Conservation (phyloP, 2,888 invertebrate genomes). For the Amiota minor region DNA sequence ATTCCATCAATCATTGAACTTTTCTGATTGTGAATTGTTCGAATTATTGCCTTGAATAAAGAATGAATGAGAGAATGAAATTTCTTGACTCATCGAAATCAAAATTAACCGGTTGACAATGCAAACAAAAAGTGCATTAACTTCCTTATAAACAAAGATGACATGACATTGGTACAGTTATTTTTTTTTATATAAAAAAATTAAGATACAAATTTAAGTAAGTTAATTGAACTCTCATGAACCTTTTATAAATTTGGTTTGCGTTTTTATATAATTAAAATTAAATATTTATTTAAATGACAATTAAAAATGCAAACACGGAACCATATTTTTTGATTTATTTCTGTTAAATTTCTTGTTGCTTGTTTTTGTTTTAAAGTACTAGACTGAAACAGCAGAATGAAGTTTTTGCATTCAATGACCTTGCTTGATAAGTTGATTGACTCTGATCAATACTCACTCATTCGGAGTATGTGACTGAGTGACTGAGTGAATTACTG, state of each 20-base stretch:
- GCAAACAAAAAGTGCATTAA: constrained; percentile 54
- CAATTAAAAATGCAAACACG: constrained; percentile 46
- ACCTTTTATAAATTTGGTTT: constrained; percentile 33
- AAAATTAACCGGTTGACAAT: constrained; percentile 46
- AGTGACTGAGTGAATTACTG: constrained; percentile 41
- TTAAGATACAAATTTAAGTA: neutral
- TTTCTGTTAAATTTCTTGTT: neutral
- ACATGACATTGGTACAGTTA: constrained; percentile 63
- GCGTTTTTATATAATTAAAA: constrained; percentile 32
- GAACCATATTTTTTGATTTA: neutral
- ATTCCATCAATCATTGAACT: constrained; percentile 5
- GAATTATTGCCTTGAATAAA: constrained; percentile 55
- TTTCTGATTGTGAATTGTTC: neutral
- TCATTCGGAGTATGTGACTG: constrained; percentile 21
- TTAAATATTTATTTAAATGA: constrained; percentile 54
- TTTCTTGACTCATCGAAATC: constrained; percentile 37
- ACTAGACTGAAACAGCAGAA: neutral
- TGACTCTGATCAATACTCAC: constrained; percentile 39
- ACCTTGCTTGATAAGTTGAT: constrained; percentile 39
- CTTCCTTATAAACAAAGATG: constrained; percentile 45
- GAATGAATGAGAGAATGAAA: constrained; percentile 42
- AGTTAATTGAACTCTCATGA: constrained; percentile 63
- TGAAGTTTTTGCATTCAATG: constrained; percentile 6
- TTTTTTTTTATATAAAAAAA: constrained; percentile 32
- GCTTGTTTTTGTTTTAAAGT: neutral